phyloP scores from a whole-genome alignment of 2,888 invertebrate species.

The Meta bourneti region DNA sequence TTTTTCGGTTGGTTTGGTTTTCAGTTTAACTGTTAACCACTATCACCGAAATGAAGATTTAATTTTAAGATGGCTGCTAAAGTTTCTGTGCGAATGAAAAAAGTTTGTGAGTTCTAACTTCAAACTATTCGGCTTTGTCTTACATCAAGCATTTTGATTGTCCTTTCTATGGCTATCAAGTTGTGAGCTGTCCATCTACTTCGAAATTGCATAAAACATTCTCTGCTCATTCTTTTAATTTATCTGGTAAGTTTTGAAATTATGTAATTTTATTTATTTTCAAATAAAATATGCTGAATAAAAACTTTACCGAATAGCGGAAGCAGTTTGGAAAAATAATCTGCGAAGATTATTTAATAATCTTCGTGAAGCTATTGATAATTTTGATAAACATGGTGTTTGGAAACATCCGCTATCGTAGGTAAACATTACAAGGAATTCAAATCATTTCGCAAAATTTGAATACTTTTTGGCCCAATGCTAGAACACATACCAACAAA shows the following conservation, averaged over 20 bases:
- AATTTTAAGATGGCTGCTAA: constrained; percentile 49
- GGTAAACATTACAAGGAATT: background rate
- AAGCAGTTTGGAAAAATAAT: background rate
- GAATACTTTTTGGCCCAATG: background rate
- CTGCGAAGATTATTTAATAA: too few species aligned
- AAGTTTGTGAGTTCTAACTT: too few species aligned
- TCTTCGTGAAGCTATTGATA: background rate
- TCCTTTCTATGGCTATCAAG: background rate
- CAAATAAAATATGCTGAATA: background rate
- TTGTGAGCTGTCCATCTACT: background rate
- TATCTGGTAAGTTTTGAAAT: constrained; percentile 4
- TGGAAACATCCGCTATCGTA: background rate
- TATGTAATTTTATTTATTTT: background rate
- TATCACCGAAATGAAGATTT: background rate
- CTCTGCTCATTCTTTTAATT: background rate
- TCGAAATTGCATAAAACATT: background rate
- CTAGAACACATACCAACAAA: background rate
- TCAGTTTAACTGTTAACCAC: constrained; percentile 13
- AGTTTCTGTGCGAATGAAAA: background rate
- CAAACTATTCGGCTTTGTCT: background rate
- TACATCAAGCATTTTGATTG: background rate
- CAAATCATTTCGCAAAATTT: background rate
- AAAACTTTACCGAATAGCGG: background rate
- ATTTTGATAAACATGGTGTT: background rate
- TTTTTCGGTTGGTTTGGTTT: constrained; percentile 31